These are phyloP conservation scores for Nephotettix cincticeps DNA, from an alignment of 1,140 invertebrate genomes.

Conservation along the genomic window DNA sequence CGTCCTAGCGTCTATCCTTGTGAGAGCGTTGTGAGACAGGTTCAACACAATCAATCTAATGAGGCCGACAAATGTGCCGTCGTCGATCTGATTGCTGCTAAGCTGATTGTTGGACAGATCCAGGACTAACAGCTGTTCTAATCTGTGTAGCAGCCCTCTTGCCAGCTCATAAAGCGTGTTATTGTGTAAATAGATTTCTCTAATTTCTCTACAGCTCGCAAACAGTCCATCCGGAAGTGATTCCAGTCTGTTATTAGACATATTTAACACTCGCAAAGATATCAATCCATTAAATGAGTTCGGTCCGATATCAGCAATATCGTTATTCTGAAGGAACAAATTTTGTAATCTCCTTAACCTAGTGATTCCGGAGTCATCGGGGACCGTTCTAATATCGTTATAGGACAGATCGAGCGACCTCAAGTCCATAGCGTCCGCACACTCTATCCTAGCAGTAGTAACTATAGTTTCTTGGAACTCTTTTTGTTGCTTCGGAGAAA, in stretches of 20 bases:
- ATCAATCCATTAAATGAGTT: constrained; percentile 73
- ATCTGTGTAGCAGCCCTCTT: constrained; percentile 75
- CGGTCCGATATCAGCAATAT: constrained; percentile 74
- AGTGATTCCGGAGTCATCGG: constrained; percentile 69
- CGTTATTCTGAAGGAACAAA: constrained; percentile 78
- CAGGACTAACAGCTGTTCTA: constrained; percentile 80
- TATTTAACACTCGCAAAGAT: constrained; percentile 74
- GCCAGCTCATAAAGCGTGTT: constrained; percentile 78
- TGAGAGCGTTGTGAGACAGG: constrained; percentile 80
- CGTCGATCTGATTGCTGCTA: constrained; percentile 76
- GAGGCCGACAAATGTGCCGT: constrained; percentile 78
- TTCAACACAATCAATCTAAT: constrained; percentile 82
- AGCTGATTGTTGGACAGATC: constrained; percentile 87
- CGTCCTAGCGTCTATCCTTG: constrained; percentile 75
- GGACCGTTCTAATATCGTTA: constrained; percentile 70
- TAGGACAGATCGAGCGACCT: constrained; percentile 73
- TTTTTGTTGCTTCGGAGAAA: constrained; percentile 51
- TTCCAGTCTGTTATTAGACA: constrained; percentile 78
- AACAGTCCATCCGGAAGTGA: constrained; percentile 77
- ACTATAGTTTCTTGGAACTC: constrained; percentile 51
- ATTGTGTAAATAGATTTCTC: constrained; percentile 80
- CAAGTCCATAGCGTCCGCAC: constrained; percentile 58
- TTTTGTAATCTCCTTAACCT: constrained; percentile 71
- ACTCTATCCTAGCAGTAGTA: constrained; percentile 36
- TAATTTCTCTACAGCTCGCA: constrained; percentile 68